These are phyloP conservation scores for Potorous gilbertii DNA, from an alignment of 2,797 vertebrate genomes.

Conservation along the genomic window DNA sequence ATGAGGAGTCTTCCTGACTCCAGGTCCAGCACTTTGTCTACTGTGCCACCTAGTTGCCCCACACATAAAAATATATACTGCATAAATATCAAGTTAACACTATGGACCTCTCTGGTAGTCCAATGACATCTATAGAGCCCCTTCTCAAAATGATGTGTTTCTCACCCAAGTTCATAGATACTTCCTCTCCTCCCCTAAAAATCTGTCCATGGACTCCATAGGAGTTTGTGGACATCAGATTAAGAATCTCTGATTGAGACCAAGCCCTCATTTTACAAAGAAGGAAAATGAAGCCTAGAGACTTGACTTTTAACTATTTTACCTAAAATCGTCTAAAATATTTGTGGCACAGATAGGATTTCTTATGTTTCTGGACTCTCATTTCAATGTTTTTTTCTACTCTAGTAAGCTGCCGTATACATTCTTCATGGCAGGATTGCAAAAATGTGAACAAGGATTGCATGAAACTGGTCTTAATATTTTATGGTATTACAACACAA, in stretches of 20 bases:
- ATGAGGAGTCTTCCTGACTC: not conserved
- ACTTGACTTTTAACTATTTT: not conserved
- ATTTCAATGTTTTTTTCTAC: not conserved
- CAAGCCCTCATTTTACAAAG: not conserved
- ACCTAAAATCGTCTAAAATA: not conserved
- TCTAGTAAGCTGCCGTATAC: not conserved
- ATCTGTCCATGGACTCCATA: not conserved
- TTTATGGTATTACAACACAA: not conserved
- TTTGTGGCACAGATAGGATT: not conserved
- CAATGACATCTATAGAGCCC: not conserved
- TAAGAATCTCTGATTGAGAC: not conserved
- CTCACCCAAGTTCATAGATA: not conserved
- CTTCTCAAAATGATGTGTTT: not conserved
- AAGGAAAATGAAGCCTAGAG: not conserved
- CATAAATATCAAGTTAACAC: not conserved
- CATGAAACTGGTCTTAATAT: constrained; percentile 12
- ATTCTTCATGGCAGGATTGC: not conserved
- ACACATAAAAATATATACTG: not conserved
- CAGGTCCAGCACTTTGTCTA: not conserved
- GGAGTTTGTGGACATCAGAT: not conserved
- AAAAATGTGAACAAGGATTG: not conserved
- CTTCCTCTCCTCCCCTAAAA: fast-evolving
- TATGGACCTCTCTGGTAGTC: not conserved
- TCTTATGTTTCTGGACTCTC: not conserved
- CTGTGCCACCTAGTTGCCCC: not conserved